These are phyloP conservation scores for Protodeltote pygarga DNA, from an alignment of 2,888 invertebrate species.

Conservation along the genomic window DNA sequence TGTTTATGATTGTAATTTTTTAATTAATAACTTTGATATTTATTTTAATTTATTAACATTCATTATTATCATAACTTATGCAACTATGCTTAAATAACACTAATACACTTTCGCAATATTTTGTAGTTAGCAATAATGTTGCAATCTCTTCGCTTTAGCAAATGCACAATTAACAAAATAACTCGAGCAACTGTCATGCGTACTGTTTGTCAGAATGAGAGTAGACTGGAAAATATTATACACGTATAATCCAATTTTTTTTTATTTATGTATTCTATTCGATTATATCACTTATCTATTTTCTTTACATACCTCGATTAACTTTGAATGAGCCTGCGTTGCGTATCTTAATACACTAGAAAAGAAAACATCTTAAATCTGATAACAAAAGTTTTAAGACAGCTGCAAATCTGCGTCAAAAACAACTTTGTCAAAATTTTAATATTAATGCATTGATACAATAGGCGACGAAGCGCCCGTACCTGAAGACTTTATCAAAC, in stretches of 20 bases:
- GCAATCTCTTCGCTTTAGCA: slow-evolving; percentile 76
- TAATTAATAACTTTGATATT: slow-evolving; percentile 41
- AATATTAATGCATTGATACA: slow-evolving; percentile 68
- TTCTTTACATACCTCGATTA: slow-evolving; percentile 75
- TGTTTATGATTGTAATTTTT: slow-evolving; percentile 32
- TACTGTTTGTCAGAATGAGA: slow-evolving; percentile 74
- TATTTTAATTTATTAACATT: slow-evolving; percentile 47
- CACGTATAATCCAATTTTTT: slow-evolving; percentile 63
- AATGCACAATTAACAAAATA: slow-evolving; percentile 75
- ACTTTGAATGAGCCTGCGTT: slow-evolving; percentile 68
- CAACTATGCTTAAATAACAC: slow-evolving; percentile 47
- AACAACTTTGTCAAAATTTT: slow-evolving; percentile 48
- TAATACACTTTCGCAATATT: slow-evolving; percentile 59
- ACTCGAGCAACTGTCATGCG: slow-evolving; percentile 84
- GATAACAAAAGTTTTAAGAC: slow-evolving; percentile 44
- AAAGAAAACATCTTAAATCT: slow-evolving; percentile 86
- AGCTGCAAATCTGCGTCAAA: slow-evolving; percentile 71
- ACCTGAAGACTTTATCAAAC: slow-evolving; percentile 97
- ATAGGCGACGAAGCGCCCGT: slow-evolving; percentile 98
- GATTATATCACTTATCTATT: slow-evolving; percentile 68
- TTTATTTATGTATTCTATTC: slow-evolving; percentile 66
- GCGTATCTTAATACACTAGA: slow-evolving; percentile 66
- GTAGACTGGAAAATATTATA: slow-evolving; percentile 62
- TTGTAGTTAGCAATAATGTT: slow-evolving; percentile 68
- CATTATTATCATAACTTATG: slow-evolving; percentile 48